phyloP scores from a whole-genome alignment of 1,140 invertebrate genomes.

The Stegodyphus mimosarum region DNA sequence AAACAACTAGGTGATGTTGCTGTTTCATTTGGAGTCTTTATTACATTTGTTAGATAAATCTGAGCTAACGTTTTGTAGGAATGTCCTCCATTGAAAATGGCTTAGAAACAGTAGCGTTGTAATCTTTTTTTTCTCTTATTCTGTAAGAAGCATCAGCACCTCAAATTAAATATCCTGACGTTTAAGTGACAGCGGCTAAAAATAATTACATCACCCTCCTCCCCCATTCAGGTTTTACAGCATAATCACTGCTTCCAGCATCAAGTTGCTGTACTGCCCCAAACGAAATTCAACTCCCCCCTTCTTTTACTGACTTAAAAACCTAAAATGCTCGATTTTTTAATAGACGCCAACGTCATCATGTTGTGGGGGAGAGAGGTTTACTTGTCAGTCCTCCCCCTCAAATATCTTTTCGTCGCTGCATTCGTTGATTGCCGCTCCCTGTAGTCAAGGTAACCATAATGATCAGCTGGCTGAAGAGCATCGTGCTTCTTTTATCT shows the following conservation, averaged over 20 bases:
- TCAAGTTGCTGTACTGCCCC: constrained; percentile 19
- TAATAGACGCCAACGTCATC: constrained; percentile 10
- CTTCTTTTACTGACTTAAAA: constrained; percentile 47
- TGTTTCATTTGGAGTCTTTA: too few relatives aligned
- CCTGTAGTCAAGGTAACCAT: constrained; percentile 58
- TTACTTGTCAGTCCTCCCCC: constrained; percentile 38
- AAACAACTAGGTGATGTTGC: too few relatives aligned
- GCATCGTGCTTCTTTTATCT: constrained; percentile 48
- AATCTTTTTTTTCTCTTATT: constrained; percentile 13
- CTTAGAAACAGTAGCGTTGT: not conserved
- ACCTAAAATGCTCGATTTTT: constrained; percentile 28
- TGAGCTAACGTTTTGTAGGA: too few relatives aligned
- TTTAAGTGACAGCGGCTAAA: constrained; percentile 52
- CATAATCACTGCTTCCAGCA: constrained; percentile 47
- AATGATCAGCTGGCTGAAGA: constrained; percentile 55
- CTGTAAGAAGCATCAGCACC: constrained; percentile 40
- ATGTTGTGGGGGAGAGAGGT: constrained; percentile 17
- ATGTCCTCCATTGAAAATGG: too few relatives aligned
- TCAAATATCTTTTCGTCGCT: constrained; percentile 42
- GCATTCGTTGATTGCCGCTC: constrained; percentile 48
- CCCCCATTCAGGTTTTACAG: constrained; percentile 15
- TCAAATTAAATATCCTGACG: constrained; percentile 58
- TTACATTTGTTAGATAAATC: too few relatives aligned
- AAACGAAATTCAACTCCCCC: constrained; percentile 4
- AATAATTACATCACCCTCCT: constrained; percentile 41